Evolutionary conservation across 2,797 vertebrate species (phyloP).

Genomic region (Clarias laeviceps): DNA sequence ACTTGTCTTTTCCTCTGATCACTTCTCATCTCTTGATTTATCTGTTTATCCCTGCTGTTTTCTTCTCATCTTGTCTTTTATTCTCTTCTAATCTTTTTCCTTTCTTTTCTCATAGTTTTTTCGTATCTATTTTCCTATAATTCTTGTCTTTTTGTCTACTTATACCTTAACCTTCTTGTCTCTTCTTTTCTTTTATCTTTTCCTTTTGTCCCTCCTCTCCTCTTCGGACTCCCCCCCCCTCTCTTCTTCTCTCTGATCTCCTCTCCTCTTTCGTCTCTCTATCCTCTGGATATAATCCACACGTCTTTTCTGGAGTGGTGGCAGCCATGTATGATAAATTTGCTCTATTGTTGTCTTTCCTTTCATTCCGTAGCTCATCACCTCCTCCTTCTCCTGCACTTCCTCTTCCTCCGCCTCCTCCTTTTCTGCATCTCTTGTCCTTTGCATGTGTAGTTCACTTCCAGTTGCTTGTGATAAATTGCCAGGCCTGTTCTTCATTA

Average conservation of each 20-base stretch:
- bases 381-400: neutral
- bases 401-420: slow-evolving; percentile 2
- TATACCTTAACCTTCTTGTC: neutral
- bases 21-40: no score
- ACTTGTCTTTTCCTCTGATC: no score
- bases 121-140: neutral
- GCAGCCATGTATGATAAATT: slow-evolving; percentile 40
- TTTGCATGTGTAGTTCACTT: slow-evolving; percentile 23
- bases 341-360: slow-evolving; percentile 3
- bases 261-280: neutral
- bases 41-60: no score
- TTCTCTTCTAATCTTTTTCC: neutral
- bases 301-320: slow-evolving; percentile 9
- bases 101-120: neutral
- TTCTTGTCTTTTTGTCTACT: no score
- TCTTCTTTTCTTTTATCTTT: neutral
- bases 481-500: slow-evolving; percentile 69
- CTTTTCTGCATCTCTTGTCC: neutral
- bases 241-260: neutral
- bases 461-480: slow-evolving; percentile 33
- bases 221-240: no score
- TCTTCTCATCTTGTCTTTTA: no score
- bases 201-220: no score
- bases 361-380: neutral
- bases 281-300: neutral